A percentile compares a stretch with the other conserved stretches of the same genome.
These are phyloP conservation scores for Xiphorhynchus erythropygius DNA, from an alignment of 2,797 vertebrate genomes.

Conservation along the genomic window DNA sequence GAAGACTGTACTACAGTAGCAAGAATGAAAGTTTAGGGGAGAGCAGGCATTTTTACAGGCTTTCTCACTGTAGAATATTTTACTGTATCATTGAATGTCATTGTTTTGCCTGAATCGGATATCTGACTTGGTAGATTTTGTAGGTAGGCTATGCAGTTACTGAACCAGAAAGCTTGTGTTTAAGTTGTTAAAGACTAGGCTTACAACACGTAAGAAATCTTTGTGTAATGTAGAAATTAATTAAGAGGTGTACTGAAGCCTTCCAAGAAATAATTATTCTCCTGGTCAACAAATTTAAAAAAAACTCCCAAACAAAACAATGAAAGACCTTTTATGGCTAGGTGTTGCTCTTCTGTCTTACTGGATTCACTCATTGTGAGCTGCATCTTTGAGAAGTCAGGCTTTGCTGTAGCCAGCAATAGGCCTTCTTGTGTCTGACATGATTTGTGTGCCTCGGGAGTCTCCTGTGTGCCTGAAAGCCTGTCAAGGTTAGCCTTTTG, in stretches of 20 bases:
- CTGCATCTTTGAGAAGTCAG: background rate
- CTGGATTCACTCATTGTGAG: background rate
- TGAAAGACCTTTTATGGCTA: background rate
- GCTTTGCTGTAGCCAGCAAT: background rate
- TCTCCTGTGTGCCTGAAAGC: background rate
- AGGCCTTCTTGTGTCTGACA: background rate
- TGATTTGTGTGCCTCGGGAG: fast-evolving
- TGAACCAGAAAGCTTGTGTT: background rate
- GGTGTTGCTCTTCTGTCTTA: background rate
- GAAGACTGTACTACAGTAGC: background rate
- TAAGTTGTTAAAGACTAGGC: background rate
- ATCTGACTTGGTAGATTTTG: background rate
- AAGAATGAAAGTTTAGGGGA: background rate
- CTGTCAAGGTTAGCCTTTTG: background rate
- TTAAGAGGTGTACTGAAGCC: background rate
- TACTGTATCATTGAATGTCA: background rate
- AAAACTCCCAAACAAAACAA: background rate
- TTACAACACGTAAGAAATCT: fast-evolving
- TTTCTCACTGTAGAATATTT: background rate
- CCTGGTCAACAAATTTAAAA: background rate
- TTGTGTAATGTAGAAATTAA: background rate
- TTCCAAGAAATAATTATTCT: background rate
- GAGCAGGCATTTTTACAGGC: background rate
- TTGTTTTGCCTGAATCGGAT: background rate
- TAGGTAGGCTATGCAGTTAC: background rate